These are phyloP conservation scores for Chionomys nivalis DNA, from an alignment of 2,113 vertebrate genomes.

Conservation along the genomic window DNA sequence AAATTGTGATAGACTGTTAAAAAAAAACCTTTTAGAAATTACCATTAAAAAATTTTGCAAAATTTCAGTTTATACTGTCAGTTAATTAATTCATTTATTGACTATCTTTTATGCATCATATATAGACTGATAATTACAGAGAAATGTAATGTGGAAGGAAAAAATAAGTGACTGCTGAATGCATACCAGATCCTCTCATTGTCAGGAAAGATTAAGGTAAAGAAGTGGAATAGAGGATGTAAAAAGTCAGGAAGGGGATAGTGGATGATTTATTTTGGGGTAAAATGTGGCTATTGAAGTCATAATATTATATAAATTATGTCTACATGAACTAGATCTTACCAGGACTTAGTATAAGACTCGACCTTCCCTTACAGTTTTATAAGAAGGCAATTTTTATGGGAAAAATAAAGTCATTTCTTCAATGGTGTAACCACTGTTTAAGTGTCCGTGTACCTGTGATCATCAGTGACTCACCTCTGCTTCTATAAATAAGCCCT, in stretches of 20 bases:
- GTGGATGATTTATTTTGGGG: background rate
- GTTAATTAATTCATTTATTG: background rate
- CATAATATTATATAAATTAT: background rate
- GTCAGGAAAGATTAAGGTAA: background rate
- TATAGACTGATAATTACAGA: background rate
- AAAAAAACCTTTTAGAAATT: no score
- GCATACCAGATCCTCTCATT: background rate
- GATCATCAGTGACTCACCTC: background rate
- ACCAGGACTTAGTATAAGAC: background rate
- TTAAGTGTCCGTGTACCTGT: background rate
- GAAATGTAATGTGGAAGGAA: background rate
- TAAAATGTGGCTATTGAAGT: background rate
- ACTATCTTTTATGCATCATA: background rate
- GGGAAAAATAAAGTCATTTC: no score
- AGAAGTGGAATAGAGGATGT: accelerated
- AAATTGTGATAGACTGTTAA: no score
- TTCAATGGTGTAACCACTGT: background rate
- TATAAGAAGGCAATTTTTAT: no score
- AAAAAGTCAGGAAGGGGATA: background rate
- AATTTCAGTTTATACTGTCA: background rate
- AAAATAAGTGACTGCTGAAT: background rate
- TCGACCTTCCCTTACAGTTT: background rate
- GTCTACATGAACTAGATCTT: background rate
- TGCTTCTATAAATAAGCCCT: background rate
- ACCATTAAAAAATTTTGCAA: no score